A percentile compares a stretch with the other conserved stretches of the same genome.
These are phyloP conservation scores for Nomada lathburiana DNA, from an alignment of 2,888 invertebrate genomes.

Conservation along the genomic window DNA sequence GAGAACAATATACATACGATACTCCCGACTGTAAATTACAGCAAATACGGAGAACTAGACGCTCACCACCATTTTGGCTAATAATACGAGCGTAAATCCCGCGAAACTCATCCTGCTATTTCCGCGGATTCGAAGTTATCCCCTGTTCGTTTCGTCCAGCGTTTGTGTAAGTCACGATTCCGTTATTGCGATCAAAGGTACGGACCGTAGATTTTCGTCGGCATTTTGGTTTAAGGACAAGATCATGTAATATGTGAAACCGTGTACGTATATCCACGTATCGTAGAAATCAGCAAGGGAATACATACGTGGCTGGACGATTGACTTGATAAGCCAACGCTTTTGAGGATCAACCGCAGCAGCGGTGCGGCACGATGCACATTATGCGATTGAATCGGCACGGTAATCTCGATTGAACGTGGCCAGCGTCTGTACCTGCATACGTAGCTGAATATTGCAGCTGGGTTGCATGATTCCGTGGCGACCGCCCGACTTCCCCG, in stretches of 20 bases:
- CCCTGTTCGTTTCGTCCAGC: no score
- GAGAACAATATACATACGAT: no score
- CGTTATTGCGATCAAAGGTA: no score
- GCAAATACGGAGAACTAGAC: no score
- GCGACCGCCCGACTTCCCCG: slow-evolving; percentile 3
- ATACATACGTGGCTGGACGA: slow-evolving; percentile 44
- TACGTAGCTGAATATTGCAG: slow-evolving; percentile 35
- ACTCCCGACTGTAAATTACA: no score
- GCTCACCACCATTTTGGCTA: no score
- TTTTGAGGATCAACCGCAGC: slow-evolving; percentile 50
- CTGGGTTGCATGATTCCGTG: slow-evolving; percentile 18
- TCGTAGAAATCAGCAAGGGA: slow-evolving; percentile 15
- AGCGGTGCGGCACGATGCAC: slow-evolving; percentile 38
- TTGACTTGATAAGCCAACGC: slow-evolving; percentile 49
- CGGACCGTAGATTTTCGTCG: no score
- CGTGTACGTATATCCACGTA: not conserved
- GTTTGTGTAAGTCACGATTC: no score
- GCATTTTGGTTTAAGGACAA: no score
- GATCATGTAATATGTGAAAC: not conserved
- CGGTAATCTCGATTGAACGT: slow-evolving; percentile 59
- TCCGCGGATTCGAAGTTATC: no score
- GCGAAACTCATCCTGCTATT: no score
- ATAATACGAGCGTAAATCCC: no score
- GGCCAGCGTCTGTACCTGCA: slow-evolving; percentile 30
- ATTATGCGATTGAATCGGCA: slow-evolving; percentile 61